Conservation (phyloP, 2,797 vertebrate genomes). For the Hyperoplus lanceolatus region DNA sequence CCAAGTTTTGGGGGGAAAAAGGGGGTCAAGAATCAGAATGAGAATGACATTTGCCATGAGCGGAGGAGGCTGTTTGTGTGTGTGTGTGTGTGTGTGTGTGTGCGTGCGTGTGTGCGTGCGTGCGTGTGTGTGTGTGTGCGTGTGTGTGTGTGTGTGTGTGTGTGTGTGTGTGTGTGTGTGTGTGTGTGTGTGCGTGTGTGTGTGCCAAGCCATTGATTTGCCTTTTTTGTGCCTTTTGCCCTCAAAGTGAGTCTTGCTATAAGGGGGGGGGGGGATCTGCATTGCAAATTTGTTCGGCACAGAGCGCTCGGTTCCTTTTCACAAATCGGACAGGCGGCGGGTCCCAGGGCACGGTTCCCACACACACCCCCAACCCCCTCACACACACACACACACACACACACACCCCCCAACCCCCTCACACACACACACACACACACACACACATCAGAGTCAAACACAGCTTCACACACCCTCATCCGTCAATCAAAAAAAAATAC, state of each 20-base stretch:
- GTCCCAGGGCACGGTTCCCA: constrained; percentile 76
- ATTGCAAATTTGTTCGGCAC: constrained; percentile 77
- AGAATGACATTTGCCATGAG: constrained; percentile 84
- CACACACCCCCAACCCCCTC: constrained; percentile 63
- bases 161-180: too few relatives aligned
- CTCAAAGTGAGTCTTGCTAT: constrained; percentile 54
- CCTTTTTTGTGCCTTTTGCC: constrained; percentile 32
- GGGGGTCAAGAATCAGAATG: constrained; percentile 84
- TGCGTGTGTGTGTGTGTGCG: constrained; percentile 11
- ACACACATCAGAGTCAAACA: too few relatives aligned
- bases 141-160: too few relatives aligned
- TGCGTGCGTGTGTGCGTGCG: too few relatives aligned
- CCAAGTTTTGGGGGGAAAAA: constrained; percentile 21
- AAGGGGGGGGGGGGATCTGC: constrained; percentile 64
- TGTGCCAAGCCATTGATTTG: constrained; percentile 71
- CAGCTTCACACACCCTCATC: too few relatives aligned
- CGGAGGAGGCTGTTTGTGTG: constrained; percentile 31
- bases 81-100: too few relatives aligned
- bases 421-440: too few relatives aligned
- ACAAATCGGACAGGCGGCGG: constrained; percentile 73
- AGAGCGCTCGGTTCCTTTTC: constrained; percentile 67
- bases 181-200: too few relatives aligned
- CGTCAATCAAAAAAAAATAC: too few relatives aligned
- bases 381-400: too few relatives aligned
- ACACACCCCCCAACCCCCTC: too few relatives aligned